These are phyloP conservation scores for Platynereis dumerilii DNA, from an alignment of 2,888 invertebrate genomes.

Conservation along the genomic window DNA sequence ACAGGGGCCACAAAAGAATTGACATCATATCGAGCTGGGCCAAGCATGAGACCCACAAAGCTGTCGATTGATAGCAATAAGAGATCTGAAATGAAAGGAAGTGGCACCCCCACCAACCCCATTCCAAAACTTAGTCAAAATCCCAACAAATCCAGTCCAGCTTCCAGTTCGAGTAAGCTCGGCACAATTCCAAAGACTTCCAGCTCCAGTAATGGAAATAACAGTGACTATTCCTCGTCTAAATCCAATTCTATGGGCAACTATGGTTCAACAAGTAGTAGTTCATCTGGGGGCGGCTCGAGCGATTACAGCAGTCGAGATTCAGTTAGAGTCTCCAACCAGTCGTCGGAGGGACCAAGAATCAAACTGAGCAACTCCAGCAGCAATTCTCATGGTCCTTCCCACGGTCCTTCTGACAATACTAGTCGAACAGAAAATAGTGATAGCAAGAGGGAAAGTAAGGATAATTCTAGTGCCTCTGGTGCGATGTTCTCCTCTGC, in stretches of 20 bases:
- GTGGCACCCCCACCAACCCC: constrained; percentile 1
- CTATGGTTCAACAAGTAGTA: not conserved
- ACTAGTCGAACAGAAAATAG: constrained; percentile 1
- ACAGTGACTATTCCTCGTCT: no score
- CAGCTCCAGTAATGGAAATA: constrained; percentile 1
- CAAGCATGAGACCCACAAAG: constrained; percentile 13
- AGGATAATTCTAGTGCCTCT: not conserved
- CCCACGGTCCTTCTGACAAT: not conserved
- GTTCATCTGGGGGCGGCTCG: not conserved
- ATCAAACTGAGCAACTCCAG: constrained; percentile 4
- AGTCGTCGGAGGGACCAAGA: not conserved
- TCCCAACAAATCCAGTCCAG: not conserved
- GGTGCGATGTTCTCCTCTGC: no score
- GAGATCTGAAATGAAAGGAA: constrained; percentile 1
- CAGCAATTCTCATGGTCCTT: not conserved
- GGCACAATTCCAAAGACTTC: not conserved
- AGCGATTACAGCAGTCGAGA: not conserved
- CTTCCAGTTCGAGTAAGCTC: not conserved
- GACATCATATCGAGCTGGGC: constrained; percentile 7
- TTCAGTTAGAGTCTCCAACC: not conserved
- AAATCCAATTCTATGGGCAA: not conserved
- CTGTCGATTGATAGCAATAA: constrained; percentile 7
- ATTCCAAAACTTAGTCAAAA: constrained; percentile 8
- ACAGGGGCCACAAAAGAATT: constrained; percentile 35
- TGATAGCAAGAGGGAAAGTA: not conserved